Evolutionary conservation across 2,797 vertebrate genomes (phyloP), one percentile per base, ranked within the genome.

Genomic region (Oreochromis grahami): DNA sequence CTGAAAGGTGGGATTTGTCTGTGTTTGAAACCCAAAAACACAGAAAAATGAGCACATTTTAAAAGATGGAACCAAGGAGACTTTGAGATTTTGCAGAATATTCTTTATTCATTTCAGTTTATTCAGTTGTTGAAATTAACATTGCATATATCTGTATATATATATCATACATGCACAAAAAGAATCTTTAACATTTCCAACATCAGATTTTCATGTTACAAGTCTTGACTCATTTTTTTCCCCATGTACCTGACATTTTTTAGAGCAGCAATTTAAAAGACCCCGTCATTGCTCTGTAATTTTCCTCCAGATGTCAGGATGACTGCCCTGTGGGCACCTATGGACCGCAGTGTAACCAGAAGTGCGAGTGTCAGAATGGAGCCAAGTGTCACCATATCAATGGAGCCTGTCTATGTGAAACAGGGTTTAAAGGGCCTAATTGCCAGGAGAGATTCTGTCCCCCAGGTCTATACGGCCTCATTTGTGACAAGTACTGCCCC

Each of bases 371-470:
- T 88, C 97, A 96, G 86, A 99, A 99, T 0, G 97, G 98, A 21
- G 98, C 98, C 29, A 98, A 97, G 94, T 99, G 99, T 88, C 98
- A 98, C 6, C 98, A 99, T 17, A 96, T 98, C 93, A 99, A 97
- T 0, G 99, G 99, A 1, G 97, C 97, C 1, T 99, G 99, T 43
- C 91, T 98, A 82, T 99, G 99, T 51, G 97, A 99, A 77, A 98
- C 97, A 0, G 99, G 99, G 51, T 99, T 98, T 94, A 98, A 98
- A 93, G 99, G 99, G 5, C 96, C 97, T 1, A 96, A 97, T 90
- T 99, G 99, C 94, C 98, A 98, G 86, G 98, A 99, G 76, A 97
- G 99, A 21, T 98, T 99, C 92, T 99, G 99, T 84, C 98, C 99
- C 0, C 96, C 96, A 13, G 97, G 98, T 5, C 92, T 98, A 36